Conservation (phyloP, 2,113 vertebrate genomes). For the Semnornis frantzii region DNA sequence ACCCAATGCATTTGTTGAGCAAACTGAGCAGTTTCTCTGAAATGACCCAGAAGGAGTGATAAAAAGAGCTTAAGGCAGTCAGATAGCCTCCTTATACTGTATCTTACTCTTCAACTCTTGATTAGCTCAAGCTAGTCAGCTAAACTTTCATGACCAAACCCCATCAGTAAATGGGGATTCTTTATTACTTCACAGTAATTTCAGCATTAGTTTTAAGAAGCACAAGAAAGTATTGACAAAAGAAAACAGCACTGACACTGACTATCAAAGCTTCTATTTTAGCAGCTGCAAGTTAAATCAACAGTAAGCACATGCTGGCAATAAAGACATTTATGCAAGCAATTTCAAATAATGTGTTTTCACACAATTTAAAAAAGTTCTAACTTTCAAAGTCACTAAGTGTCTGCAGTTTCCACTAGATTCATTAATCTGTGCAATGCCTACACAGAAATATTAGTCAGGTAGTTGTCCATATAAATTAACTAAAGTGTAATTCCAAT, state of each 20-base stretch:
- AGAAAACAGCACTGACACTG: background rate
- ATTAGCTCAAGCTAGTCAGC: background rate
- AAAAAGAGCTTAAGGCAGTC: slow-evolving; percentile 3
- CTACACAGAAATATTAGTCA: background rate
- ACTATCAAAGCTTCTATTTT: background rate
- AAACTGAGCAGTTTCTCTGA: slow-evolving; percentile 1
- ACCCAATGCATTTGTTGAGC: background rate
- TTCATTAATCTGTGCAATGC: background rate
- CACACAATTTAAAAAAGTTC: background rate
- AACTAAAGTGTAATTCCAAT: background rate
- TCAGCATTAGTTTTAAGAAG: background rate
- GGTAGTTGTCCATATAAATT: background rate
- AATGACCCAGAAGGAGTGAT: background rate
- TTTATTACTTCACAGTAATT: background rate
- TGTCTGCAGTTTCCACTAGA: background rate
- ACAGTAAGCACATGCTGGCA: background rate
- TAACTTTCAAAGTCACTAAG: background rate
- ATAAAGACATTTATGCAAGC: background rate
- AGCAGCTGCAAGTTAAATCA: background rate
- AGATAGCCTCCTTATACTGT: background rate
- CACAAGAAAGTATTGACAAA: background rate
- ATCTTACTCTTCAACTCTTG: background rate
- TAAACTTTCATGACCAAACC: background rate
- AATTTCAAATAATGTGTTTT: background rate
- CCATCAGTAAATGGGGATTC: background rate